A percentile compares a stretch with the other conserved stretches of the same genome.
Evolutionary conservation across 2,113 vertebrate genomes (phyloP).

Genomic region (Polypterus senegalus): DNA sequence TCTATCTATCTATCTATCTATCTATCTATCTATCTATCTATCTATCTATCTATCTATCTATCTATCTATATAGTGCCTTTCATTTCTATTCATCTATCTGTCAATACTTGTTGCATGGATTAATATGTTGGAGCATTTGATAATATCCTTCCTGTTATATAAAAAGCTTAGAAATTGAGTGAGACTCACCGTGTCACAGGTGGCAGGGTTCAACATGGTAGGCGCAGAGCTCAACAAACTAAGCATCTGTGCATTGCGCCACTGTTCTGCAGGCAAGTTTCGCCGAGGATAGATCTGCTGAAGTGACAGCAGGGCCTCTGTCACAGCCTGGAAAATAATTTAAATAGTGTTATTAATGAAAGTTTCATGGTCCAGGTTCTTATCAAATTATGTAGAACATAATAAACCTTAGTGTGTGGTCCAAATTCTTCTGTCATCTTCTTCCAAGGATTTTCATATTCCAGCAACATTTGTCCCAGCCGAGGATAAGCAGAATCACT

Average conservation of each 20-base stretch:
- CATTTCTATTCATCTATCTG: too few relatives aligned
- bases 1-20: too few relatives aligned
- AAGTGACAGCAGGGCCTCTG: conserved; percentile 69
- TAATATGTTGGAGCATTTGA: too few relatives aligned
- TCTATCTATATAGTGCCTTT: too few relatives aligned
- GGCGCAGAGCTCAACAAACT: conserved; percentile 59
- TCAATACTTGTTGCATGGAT: too few relatives aligned
- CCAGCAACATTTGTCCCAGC: conserved; percentile 79
- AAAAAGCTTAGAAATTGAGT: too few relatives aligned
- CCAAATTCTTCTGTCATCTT: conserved; percentile 86
- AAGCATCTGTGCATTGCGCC: conserved; percentile 77
- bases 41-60: too few relatives aligned
- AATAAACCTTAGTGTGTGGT: conserved; percentile 69
- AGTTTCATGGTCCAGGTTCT: too few relatives aligned
- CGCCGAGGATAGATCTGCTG: conserved; percentile 64
- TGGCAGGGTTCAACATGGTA: conserved; percentile 64
- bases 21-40: too few relatives aligned
- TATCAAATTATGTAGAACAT: too few relatives aligned
- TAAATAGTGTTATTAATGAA: too few relatives aligned
- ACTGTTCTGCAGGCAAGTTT: conserved; percentile 71
- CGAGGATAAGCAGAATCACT: conserved; percentile 76
- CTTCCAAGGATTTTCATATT: conserved; percentile 80
- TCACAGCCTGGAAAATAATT: conserved; percentile 54
- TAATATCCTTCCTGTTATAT: too few relatives aligned
- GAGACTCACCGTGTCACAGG: conserved; percentile 67